Percentiles rank a stretch among this genome's conserved stretches.
phyloP scores from a whole-genome alignment of 2,797 vertebrate genomes.

The Ambastaia sidthimunki region DNA sequence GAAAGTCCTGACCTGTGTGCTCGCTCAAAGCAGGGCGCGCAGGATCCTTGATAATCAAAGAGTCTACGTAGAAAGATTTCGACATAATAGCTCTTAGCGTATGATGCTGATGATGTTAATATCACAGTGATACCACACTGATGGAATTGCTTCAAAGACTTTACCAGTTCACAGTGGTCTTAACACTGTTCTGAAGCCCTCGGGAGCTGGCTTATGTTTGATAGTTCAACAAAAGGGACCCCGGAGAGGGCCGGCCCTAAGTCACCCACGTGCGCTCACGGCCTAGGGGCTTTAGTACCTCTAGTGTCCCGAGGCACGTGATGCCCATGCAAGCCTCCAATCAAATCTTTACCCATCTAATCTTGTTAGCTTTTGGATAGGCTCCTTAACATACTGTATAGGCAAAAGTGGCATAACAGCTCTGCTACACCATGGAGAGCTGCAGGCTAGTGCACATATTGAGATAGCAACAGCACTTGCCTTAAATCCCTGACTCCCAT shows the following conservation, averaged over 20 bases:
- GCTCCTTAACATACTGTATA: slow-evolving; percentile 1
- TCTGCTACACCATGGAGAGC: not conserved
- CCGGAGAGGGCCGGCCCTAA: slow-evolving; percentile 92
- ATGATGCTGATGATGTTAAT: slow-evolving; percentile 35
- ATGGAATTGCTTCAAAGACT: slow-evolving; percentile 51
- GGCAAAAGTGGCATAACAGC: slow-evolving; percentile 25
- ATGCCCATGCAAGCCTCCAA: slow-evolving; percentile 80
- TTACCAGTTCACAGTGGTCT: slow-evolving; percentile 53
- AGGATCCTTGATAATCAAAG: slow-evolving; percentile 96
- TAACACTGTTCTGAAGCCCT: slow-evolving; percentile 77
- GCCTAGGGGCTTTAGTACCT: slow-evolving; percentile 81
- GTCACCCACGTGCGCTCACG: slow-evolving; percentile 91
- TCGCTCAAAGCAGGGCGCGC: slow-evolving; percentile 81
- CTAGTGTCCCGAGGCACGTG: slow-evolving; percentile 89
- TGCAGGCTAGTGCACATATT: slow-evolving; percentile 5
- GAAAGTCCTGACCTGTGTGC: slow-evolving; percentile 88
- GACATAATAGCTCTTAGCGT: slow-evolving; percentile 82
- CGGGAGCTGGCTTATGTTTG: slow-evolving; percentile 89
- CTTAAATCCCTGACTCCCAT: not conserved
- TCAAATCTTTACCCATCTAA: slow-evolving; percentile 70
- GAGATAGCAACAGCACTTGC: slow-evolving; percentile 12
- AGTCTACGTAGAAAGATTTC: slow-evolving; percentile 99
- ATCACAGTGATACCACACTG: slow-evolving; percentile 10
- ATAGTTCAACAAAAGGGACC: slow-evolving; percentile 95
- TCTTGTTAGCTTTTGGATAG: slow-evolving; percentile 10